These are phyloP conservation scores for Folsomia candida DNA, from an alignment of 2,888 invertebrate genomes.

Conservation along the genomic window DNA sequence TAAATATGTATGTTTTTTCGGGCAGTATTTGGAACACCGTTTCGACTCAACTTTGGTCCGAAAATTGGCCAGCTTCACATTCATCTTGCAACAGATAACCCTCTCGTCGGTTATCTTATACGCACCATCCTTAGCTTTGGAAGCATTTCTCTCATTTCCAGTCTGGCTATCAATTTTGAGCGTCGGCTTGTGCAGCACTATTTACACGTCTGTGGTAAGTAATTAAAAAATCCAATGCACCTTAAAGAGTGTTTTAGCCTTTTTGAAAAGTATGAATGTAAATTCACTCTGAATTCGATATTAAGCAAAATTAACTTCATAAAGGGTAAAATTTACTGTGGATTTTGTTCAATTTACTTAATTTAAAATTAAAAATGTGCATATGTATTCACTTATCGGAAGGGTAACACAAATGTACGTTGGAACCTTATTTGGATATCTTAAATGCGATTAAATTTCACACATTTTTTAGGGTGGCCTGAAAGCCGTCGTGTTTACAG, in stretches of 20 bases:
- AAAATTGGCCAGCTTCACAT: constrained; percentile 18
- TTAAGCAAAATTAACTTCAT: background rate
- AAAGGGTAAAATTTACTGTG: background rate
- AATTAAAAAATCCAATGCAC: no score
- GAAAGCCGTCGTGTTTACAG: constrained; percentile 52
- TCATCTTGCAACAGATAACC: constrained; percentile 20
- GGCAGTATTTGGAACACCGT: constrained; percentile 28
- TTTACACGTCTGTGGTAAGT: constrained; percentile 8
- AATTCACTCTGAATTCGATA: no score
- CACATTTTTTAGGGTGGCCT: constrained; percentile 41
- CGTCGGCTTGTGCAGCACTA: background rate
- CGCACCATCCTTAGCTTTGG: constrained; percentile 32
- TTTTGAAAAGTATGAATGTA: no score
- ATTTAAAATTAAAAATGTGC: no score
- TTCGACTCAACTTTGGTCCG: constrained; percentile 21
- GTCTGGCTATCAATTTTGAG: background rate
- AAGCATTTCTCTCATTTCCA: constrained; percentile 32
- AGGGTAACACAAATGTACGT: no score
- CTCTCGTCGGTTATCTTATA: constrained; percentile 19
- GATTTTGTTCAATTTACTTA: no score
- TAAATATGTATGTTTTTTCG: no score
- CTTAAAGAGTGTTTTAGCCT: no score
- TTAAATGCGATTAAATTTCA: no score
- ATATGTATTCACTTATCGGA: no score
- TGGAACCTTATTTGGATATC: no score